Base-by-base conservation (phyloP, 2,113 vertebrate genomes). In the Columbina picui region DNA sequence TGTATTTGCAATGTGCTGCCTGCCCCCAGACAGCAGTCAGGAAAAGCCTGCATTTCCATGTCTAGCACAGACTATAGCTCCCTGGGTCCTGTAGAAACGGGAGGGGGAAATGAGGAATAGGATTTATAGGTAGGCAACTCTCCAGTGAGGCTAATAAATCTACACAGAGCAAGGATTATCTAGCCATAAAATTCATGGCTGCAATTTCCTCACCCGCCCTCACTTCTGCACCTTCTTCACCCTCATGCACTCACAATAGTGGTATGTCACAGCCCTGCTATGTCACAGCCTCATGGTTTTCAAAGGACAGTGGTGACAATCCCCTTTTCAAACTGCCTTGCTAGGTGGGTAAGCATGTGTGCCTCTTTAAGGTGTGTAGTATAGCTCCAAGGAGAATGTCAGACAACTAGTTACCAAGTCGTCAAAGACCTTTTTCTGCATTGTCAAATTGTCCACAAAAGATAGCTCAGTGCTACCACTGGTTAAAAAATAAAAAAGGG, bases 161-260 rank as follows among this genome's bases (percentile, higher is more conserved):
- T 41, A 61, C 53, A 69, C 23, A 57, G 71, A 73, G 22, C 7
- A 86, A 77, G 68, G 39, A 76, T 85, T 88, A 52, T 34, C 34
- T 71, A 43, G 43, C 75, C 79, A 76, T 84, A 92, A 85, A 74
- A 84, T 67, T 55, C 20, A 90, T 7, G 7, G 43, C 18, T 79
- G 10, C 49, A 83, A 65, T 83, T 86, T 49, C 36, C 15, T 80
- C 55, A 73, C 12, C 23, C 0, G 0, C 36, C 17, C 43, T 74
- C 0, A 0, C 7, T 68, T 63, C 45, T 39, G 14, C 27, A 36
- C 5, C 12, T 1, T 67, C 25, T 18, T n/a, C 32, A 47, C 15
- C 6, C 29, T 61, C 25, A 29, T 23, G 7, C 15, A 19, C 16
- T 80, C 39, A 39, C 12, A 76, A 2, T 4, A 11, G 8, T 83